Evolutionary conservation across 2,888 invertebrate genomes (phyloP).

Genomic region (Colostygia pectinataria): DNA sequence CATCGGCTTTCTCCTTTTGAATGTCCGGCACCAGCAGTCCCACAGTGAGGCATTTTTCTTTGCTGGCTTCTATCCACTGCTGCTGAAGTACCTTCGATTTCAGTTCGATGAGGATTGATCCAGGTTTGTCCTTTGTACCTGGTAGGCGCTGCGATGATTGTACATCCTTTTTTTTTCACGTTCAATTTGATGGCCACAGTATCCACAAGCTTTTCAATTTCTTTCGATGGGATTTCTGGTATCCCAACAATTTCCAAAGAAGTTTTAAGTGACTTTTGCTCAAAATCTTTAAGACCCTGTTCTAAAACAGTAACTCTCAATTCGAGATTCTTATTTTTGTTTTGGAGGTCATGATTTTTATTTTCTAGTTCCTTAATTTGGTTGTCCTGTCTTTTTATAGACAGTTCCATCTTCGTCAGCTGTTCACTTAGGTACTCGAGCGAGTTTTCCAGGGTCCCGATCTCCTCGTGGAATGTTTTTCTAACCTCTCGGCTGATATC

Average conservation of each 20-base stretch:
- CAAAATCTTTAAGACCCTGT: no score
- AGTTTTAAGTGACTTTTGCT: no score
- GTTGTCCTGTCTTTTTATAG: no score
- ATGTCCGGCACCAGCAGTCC: slow-evolving; percentile 25
- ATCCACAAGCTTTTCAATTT: slow-evolving; percentile 4
- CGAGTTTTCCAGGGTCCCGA: slow-evolving; percentile 20
- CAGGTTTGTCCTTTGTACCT: slow-evolving; percentile 30
- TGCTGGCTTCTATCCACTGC: slow-evolving; percentile 34
- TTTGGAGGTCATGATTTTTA: no score
- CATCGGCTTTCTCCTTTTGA: slow-evolving; percentile 20
- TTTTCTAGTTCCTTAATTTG: no score
- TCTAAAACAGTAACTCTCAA: no score
- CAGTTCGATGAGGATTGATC: slow-evolving; percentile 31
- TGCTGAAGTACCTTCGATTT: slow-evolving; percentile 23
- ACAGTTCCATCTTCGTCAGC: slow-evolving; percentile 1
- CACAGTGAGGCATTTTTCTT: slow-evolving; percentile 27
- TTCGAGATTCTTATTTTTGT: no score
- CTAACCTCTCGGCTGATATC: slow-evolving; percentile 27
- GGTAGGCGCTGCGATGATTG: slow-evolving; percentile 19
- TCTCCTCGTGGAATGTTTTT: slow-evolving; percentile 32
- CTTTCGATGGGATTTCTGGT: not conserved
- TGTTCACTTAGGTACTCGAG: slow-evolving; percentile 8
- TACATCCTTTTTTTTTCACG: slow-evolving; percentile 15
- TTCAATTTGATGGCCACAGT: slow-evolving; percentile 28
- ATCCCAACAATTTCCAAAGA: no score